A percentile compares a stretch with the other conserved stretches of the same genome.
These are phyloP conservation scores for Micrasema minimum DNA, from an alignment of 1,140 invertebrate species.

Conservation along the genomic window DNA sequence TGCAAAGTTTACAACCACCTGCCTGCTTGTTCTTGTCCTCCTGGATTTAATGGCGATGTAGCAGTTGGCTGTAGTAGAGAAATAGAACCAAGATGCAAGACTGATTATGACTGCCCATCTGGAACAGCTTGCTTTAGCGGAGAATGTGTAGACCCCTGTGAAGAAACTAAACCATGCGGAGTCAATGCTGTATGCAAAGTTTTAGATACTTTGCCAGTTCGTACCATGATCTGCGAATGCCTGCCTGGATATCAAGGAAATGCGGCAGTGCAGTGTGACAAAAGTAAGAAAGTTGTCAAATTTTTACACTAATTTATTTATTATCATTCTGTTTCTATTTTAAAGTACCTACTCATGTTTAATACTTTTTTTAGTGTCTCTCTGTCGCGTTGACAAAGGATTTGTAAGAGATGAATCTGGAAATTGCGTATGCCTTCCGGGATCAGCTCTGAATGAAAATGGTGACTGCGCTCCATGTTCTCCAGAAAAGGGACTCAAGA, in stretches of 20 bases:
- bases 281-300: conserved; percentile 73
- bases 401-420: conserved; percentile 76
- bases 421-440: conserved; percentile 79
- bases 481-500: conserved; percentile 75
- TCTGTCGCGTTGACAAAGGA: conserved; percentile 78
- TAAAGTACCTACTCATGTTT: background rate
- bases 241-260: conserved; percentile 86
- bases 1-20: conserved; percentile 82
- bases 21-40: conserved; percentile 81
- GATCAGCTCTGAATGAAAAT: conserved; percentile 78
- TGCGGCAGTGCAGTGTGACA: conserved; percentile 80
- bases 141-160: conserved; percentile 87
- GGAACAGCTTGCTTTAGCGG: conserved; percentile 84
- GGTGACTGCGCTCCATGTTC: conserved; percentile 81
- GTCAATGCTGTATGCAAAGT: conserved; percentile 84
- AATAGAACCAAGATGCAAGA: conserved; percentile 73
- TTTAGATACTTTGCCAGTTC: conserved; percentile 81
- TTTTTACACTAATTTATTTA: conserved; percentile 16
- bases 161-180: conserved; percentile 82
- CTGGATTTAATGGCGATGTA: conserved; percentile 77
- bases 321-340: conserved; percentile 17
- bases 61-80: conserved; percentile 74
- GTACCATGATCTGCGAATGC: conserved; percentile 91
- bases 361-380: conserved; percentile 63
- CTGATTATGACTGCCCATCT: conserved; percentile 84